phyloP scores from a whole-genome alignment of 2,888 invertebrate species.

The Catocala sponsa region DNA sequence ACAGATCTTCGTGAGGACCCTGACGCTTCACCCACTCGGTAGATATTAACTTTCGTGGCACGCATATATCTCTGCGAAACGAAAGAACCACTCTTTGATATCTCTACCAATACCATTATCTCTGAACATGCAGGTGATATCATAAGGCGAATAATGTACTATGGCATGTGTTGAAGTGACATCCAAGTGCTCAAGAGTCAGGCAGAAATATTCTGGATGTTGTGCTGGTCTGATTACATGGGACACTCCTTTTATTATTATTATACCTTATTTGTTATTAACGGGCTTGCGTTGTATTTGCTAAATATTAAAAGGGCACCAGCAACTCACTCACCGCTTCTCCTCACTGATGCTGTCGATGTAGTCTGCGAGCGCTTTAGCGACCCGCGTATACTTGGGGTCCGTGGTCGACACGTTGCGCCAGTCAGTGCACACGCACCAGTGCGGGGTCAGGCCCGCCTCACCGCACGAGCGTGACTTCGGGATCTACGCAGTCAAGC shows the following conservation, averaged over 20 bases:
- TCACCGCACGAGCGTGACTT: constrained; percentile 93
- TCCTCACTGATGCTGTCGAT: constrained; percentile 74
- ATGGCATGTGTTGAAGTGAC: too few species aligned
- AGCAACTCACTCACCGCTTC: constrained; percentile 14
- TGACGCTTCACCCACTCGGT: constrained; percentile 92
- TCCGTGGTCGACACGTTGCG: constrained; percentile 85
- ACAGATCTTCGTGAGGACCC: constrained; percentile 89
- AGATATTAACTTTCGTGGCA: constrained; percentile 85
- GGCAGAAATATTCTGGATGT: too few species aligned
- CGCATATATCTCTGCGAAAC: constrained; percentile 82
- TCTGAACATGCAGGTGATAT: too few species aligned
- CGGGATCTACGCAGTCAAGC: constrained; percentile 87
- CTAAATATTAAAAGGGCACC: too few species aligned
- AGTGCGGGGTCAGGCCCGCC: constrained; percentile 97
- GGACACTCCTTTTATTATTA: too few species aligned
- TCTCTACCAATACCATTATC: too few species aligned
- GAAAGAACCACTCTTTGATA: too few species aligned
- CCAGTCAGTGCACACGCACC: constrained; percentile 98
- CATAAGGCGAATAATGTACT: too few species aligned
- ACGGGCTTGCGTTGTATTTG: too few species aligned
- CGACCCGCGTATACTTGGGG: constrained; percentile 84
- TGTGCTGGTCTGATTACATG: too few species aligned
- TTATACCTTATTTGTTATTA: too few species aligned
- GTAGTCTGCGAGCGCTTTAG: constrained; percentile 87
- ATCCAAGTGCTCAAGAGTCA: too few species aligned